Base-by-base conservation (phyloP, 2,797 vertebrate species). In the Champsocephalus gunnari region DNA sequence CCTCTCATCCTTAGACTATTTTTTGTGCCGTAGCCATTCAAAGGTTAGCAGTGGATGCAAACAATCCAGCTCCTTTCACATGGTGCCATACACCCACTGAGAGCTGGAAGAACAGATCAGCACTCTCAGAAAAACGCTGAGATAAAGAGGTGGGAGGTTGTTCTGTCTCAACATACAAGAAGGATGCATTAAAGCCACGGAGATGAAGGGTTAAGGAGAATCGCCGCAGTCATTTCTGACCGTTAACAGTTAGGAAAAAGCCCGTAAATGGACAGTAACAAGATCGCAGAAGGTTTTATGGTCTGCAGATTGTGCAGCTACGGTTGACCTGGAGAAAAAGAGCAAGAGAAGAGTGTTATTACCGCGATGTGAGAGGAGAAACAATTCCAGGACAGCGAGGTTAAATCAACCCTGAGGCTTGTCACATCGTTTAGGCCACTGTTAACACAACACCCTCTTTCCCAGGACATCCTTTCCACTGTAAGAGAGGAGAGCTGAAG, bases 121-220 rank as follows among this genome's bases (percentile, higher is more conserved):
- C 73, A 70, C 72, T 75, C 83, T 84, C 50, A 60, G n/a, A 81
- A 38, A 84, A 81, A 17, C 80, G 77, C 78, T 73, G 84, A 82
- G 78, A 34, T 49, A 9, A 79, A 70, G 44, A 73, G 32, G 43
- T 44, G 43, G 77, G 75, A 66, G 72, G 62, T 9, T 43, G 28
- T 38, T 73, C 57, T 21, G 62, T 72, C 65, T 67, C 53, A 71
- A 80, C 80, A 82, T n/a, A 66, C 66, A 61, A 84, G 80, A 53
- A 75, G 9, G 10, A 72, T 71, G 53, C 66, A 38, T 59, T 51
- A 61, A 54, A 77, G 49, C 60, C 53, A 38, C 56, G 10, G 51
- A 60, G 65, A 66, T 24, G 38, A 76, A 55, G 73, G 62, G 49
- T 5, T 16, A 0, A 1, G 48, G 8, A 11, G 41, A 21, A 64